Percentiles rank a stretch among this genome's conserved stretches.
phyloP scores from a whole-genome alignment of 1,140 invertebrate genomes.

The Branchinecta lynchi region DNA sequence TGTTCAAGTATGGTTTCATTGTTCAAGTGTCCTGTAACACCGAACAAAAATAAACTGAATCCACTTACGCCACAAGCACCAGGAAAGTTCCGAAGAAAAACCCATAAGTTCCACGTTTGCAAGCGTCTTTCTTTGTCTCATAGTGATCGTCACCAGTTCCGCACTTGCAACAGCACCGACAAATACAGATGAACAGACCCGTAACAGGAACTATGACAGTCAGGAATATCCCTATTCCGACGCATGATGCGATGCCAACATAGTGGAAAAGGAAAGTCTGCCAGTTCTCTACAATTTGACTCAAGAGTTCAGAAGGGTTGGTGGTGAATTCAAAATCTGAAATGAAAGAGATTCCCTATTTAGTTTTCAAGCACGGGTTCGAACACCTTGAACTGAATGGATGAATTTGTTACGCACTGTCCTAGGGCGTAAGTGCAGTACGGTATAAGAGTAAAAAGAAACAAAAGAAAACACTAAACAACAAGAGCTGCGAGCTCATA shows the following conservation, averaged over 20 bases:
- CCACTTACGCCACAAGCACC: neutral
- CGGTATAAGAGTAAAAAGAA: too few relatives aligned
- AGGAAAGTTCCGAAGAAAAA: neutral
- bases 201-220: neutral
- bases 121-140: neutral
- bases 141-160: neutral
- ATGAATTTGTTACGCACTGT: too few relatives aligned
- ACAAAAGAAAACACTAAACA: too few relatives aligned
- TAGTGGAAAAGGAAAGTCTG: neutral
- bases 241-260: neutral
- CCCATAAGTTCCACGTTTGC: neutral
- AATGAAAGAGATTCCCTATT: neutral
- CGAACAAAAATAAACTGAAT: too few relatives aligned
- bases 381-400: too few relatives aligned
- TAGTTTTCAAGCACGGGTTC: too few relatives aligned
- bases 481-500: too few relatives aligned
- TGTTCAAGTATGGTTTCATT: too few relatives aligned
- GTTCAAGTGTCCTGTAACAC: too few relatives aligned
- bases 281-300: neutral
- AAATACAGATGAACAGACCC: neutral
- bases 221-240: neutral
- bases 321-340: conserved; percentile 7
- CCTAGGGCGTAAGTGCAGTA: too few relatives aligned
- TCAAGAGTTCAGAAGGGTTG: neutral
- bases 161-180: neutral